A percentile compares a stretch with the other conserved stretches of the same genome.
Conservation (phyloP, 92 coral and sea anemone genomes). For the Heteractis magnifica region DNA sequence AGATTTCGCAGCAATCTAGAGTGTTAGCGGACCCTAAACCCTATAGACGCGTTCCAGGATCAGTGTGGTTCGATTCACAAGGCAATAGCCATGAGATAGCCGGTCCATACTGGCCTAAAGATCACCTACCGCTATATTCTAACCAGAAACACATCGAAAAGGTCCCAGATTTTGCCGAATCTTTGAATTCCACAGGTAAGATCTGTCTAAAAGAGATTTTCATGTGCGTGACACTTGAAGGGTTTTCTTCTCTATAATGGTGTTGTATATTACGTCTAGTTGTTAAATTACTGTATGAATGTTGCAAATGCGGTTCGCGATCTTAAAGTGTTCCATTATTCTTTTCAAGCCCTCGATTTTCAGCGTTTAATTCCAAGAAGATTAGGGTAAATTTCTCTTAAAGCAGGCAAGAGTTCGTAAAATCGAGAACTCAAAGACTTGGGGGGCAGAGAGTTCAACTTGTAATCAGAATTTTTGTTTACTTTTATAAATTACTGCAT, state of each 20-base stretch:
- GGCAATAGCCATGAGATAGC: conserved; percentile 61
- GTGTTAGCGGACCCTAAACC: background rate
- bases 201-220: background rate
- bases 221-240: background rate
- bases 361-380: background rate
- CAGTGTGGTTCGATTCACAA: conserved; percentile 61
- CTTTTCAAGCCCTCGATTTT: too few species aligned
- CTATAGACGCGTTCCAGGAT: conserved; percentile 58
- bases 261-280: too few species aligned
- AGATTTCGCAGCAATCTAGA: conserved; percentile 11
- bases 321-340: too few species aligned
- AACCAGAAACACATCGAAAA: conserved; percentile 63
- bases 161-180: conserved; percentile 74
- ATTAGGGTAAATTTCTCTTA: background rate
- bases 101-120: conserved; percentile 96
- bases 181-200: conserved; percentile 77
- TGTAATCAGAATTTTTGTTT: background rate
- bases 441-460: conserved; percentile 7
- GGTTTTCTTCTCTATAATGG: too few species aligned
- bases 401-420: background rate
- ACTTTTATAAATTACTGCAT: background rate
- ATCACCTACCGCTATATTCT: conserved; percentile 76
- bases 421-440: background rate
- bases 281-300: too few species aligned
- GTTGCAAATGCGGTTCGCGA: too few species aligned